phyloP scores from a whole-genome alignment of 2,113 vertebrate species.

The Larimichthys polyactis region DNA sequence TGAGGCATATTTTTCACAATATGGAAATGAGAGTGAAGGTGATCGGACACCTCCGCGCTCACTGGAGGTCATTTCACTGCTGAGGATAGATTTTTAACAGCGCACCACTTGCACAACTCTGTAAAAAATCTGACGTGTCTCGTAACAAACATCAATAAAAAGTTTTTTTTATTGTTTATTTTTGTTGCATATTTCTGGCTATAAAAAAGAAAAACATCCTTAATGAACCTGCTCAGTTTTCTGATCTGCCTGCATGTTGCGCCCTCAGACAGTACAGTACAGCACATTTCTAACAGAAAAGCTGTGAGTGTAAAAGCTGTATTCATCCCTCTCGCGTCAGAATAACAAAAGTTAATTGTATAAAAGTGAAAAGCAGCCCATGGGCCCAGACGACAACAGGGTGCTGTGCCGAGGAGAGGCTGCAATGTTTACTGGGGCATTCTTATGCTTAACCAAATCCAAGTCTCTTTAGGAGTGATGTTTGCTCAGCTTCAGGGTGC shows the following conservation, averaged over 20 bases:
- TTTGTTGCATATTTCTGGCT: neutral
- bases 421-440: constrained; percentile 68
- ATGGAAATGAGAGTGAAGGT: too few species aligned
- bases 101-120: neutral
- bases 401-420: constrained; percentile 43
- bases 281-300: constrained; percentile 1
- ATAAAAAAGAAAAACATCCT: neutral
- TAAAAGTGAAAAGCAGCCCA: constrained; percentile 52
- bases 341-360: constrained; percentile 59
- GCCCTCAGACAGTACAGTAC: neutral
- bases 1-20: constrained; percentile 49
- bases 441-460: constrained; percentile 73
- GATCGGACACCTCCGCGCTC: neutral
- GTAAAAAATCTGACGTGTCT: neutral
- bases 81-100: neutral
- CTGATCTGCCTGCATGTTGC: neutral
- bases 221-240: neutral
- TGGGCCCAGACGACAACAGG: constrained; percentile 47
- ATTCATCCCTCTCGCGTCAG: constrained; percentile 26
- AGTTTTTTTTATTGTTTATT: rapidly evolving
- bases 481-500: constrained; percentile 78
- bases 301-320: neutral
- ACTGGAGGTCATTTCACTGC: neutral
- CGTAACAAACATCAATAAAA: neutral
- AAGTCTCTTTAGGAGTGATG: constrained; percentile 45